phyloP scores from a whole-genome alignment of 1,140 invertebrate genomes.

The Achroia grisella region DNA sequence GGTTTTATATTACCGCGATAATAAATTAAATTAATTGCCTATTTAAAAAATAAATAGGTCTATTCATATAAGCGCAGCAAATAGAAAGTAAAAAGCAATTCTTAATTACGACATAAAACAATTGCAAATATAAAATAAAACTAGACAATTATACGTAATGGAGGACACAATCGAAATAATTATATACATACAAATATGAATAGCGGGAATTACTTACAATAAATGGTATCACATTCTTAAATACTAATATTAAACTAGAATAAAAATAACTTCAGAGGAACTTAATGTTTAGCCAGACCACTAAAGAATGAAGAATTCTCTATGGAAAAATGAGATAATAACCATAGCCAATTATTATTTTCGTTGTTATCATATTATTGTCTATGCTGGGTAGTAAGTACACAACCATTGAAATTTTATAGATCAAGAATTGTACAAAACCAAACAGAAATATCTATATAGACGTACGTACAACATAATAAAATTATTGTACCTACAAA shows the following conservation, averaged over 20 bases:
- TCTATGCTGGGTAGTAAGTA: constrained; percentile 49
- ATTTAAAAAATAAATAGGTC: constrained; percentile 6
- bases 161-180: constrained; percentile 30
- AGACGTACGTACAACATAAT: constrained; percentile 7
- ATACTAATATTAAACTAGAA: constrained; percentile 33
- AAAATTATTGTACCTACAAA: constrained; percentile 13
- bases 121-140: constrained; percentile 43
- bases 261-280: constrained; percentile 64
- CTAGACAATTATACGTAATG: constrained; percentile 44
- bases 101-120: constrained; percentile 46
- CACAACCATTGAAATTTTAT: constrained; percentile 58
- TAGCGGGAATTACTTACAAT: constrained; percentile 55
- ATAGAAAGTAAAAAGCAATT: constrained; percentile 16
- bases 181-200: constrained; percentile 45
- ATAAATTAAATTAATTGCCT: constrained; percentile 5
- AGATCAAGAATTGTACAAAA: constrained; percentile 39
- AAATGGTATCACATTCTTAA: constrained; percentile 71
- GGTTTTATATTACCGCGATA: constrained; percentile 3
- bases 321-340: constrained; percentile 29
- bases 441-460: constrained; percentile 8
- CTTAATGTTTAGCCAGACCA: constrained; percentile 57
- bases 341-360: constrained; percentile 39
- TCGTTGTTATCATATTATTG: constrained; percentile 22
- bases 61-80: constrained; percentile 1
- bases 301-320: constrained; percentile 48